phyloP scores from a whole-genome alignment of 2,888 invertebrate species.

The Leuctra nigra region DNA sequence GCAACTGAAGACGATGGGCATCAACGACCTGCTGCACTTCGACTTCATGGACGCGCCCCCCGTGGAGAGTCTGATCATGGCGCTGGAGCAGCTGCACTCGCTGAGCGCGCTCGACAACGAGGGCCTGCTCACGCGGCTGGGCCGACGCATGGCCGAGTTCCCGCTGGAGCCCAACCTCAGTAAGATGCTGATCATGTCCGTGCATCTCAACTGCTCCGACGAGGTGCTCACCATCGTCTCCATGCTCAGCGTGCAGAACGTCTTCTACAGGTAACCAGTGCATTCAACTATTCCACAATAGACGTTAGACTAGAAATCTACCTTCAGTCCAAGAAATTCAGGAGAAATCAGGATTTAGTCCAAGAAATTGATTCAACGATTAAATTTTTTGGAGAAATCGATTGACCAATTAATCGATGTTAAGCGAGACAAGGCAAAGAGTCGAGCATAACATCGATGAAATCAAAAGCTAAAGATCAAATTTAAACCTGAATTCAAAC shows the following conservation, averaged over 20 bases:
- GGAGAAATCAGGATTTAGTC: too few relatives aligned
- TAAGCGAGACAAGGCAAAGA: too few relatives aligned
- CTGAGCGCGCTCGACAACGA: slow-evolving; percentile 94
- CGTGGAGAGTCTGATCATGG: slow-evolving; percentile 95
- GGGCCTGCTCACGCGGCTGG: slow-evolving; percentile 75
- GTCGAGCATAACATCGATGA: too few relatives aligned
- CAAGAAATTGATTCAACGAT: not conserved
- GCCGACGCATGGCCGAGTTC: slow-evolving; percentile 97
- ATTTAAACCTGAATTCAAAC: too few relatives aligned
- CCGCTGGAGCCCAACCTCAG: slow-evolving; percentile 96
- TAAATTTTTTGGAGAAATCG: not conserved
- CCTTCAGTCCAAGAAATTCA: too few relatives aligned
- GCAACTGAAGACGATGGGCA: slow-evolving; percentile 98
- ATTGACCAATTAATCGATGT: too few relatives aligned
- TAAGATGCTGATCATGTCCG: slow-evolving; percentile 99
- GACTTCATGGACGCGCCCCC: slow-evolving; percentile 99
- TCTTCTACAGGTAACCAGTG: slow-evolving; percentile 65
- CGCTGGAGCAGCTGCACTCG: slow-evolving; percentile 93
- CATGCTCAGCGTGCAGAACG: slow-evolving; percentile 98
- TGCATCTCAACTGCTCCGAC: slow-evolving; percentile 94
- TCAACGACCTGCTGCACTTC: slow-evolving; percentile 95
- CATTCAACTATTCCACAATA: too few relatives aligned
- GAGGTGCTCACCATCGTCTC: slow-evolving; percentile 98
- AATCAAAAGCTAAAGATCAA: too few relatives aligned
- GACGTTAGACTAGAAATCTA: too few relatives aligned